Evolutionary conservation across 2,888 invertebrate genomes (phyloP).

Genomic region (Ophioninae sp.): DNA sequence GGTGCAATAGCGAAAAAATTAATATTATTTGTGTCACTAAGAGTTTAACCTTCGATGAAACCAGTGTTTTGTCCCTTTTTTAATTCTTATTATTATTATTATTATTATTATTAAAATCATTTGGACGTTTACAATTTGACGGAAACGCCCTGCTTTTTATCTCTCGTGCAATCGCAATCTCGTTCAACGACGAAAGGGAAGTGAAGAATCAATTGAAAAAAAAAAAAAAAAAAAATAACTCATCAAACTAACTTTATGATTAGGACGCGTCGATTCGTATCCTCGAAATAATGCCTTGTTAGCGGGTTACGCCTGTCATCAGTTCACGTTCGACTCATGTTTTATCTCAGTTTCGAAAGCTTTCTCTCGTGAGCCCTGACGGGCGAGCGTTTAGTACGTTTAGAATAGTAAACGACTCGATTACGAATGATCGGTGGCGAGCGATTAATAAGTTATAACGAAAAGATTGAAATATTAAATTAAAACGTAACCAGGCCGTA

Average conservation of each 20-base stretch:
- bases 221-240: not conserved
- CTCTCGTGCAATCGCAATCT: conserved; percentile 8
- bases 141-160: not conserved
- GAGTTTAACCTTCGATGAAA: conserved; percentile 65
- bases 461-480: conserved; percentile 38
- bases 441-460: conserved; percentile 30
- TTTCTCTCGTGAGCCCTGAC: conserved; percentile 34
- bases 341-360: conserved; percentile 45
- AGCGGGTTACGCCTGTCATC: conserved; percentile 36
- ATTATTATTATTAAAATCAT: not conserved
- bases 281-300: conserved; percentile 48
- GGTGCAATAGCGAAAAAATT: conserved; percentile 77
- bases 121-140: conserved; percentile 15
- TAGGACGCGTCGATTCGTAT: not conserved
- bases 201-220: not conserved
- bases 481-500: conserved; percentile 64
- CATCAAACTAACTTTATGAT: conserved; percentile 8
- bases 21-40: conserved; percentile 74
- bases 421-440: conserved; percentile 8
- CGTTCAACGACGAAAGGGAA: conserved; percentile 6
- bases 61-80: conserved; percentile 55
- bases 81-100: not conserved
- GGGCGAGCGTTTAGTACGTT: not conserved
- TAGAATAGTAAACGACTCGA: not conserved
- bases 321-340: conserved; percentile 29